phyloP scores from a whole-genome alignment of 2,888 invertebrate species.

The Noctua janthe region DNA sequence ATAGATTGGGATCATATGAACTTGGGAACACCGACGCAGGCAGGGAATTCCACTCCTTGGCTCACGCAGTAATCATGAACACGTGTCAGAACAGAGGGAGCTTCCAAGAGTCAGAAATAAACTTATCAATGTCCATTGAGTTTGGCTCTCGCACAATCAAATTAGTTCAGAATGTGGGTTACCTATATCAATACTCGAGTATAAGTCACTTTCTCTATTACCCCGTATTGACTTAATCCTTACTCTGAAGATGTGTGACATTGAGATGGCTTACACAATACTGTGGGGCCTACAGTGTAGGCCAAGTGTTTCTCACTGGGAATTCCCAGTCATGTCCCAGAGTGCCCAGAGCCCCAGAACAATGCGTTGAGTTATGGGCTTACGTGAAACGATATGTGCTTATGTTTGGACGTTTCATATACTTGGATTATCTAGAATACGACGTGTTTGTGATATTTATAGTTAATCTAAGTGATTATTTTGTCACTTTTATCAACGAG shows the following conservation, averaged over 20 bases:
- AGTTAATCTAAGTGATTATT: background rate
- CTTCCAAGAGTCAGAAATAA: constrained; percentile 40
- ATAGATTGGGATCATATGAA: too few species aligned
- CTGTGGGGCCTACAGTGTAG: constrained; percentile 22
- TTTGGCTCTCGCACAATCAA: constrained; percentile 51
- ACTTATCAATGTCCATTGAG: constrained; percentile 43
- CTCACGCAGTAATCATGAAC: constrained; percentile 7
- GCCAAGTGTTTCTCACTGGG: constrained; percentile 33
- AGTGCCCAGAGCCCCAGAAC: constrained; percentile 20
- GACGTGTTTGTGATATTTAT: constrained; percentile 11
- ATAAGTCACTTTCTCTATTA: constrained; percentile 49
- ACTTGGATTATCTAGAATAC: constrained; percentile 18
- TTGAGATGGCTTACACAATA: constrained; percentile 52
- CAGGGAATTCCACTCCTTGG: too few species aligned
- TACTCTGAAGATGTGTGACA: constrained; percentile 49
- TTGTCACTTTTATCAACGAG: background rate
- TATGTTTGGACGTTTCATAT: constrained; percentile 16
- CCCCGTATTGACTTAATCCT: constrained; percentile 51
- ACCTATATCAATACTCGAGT: constrained; percentile 43
- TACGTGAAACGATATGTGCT: constrained; percentile 7
- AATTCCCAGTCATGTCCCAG: constrained; percentile 42
- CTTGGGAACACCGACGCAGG: too few species aligned
- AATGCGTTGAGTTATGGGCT: constrained; percentile 41
- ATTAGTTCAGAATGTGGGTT: constrained; percentile 40
- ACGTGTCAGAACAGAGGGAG: constrained; percentile 5